Evolutionary conservation across 1,140 invertebrate genomes (phyloP).

Genomic region (Helicoverpa armigera): DNA sequence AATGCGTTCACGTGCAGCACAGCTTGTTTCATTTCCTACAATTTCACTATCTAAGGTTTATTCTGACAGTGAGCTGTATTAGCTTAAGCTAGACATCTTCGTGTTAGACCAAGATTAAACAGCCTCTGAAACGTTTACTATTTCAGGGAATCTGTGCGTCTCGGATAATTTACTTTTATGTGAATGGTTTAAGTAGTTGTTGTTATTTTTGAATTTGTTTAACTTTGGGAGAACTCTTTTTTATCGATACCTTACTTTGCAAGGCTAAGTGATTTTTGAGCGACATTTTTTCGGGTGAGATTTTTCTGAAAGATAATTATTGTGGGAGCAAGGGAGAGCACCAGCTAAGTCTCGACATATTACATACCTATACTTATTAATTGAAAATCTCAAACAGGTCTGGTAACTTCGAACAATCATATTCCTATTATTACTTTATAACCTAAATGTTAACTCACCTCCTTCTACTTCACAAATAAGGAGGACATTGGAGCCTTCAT

Average conservation of each 20-base stretch:
- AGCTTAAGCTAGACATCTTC: slow-evolving; percentile 6
- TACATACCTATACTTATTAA: no score
- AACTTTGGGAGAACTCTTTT: background rate
- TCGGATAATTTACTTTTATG: slow-evolving; percentile 2
- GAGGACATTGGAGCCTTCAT: slow-evolving; percentile 93
- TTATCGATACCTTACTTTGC: background rate
- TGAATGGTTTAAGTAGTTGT: background rate
- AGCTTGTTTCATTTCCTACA: slow-evolving; percentile 16
- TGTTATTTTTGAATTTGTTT: background rate
- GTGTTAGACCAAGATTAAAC: slow-evolving; percentile 26
- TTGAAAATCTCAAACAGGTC: no score
- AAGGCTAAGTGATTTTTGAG: no score
- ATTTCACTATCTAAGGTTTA: slow-evolving; percentile 6
- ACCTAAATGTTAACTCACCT: slow-evolving; percentile 88
- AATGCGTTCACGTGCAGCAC: background rate
- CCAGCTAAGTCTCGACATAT: no score
- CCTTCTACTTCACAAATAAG: slow-evolving; percentile 95
- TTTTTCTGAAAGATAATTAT: no score
- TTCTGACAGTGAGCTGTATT: slow-evolving; percentile 25
- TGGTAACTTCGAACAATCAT: no score
- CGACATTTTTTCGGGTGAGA: no score
- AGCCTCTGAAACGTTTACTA: slow-evolving; percentile 4
- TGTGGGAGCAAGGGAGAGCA: no score
- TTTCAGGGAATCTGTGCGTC: background rate
- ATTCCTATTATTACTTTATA: no score